These are phyloP conservation scores for Chrysotoxum bicinctum DNA, from an alignment of 2,888 invertebrate species.

Conservation along the genomic window DNA sequence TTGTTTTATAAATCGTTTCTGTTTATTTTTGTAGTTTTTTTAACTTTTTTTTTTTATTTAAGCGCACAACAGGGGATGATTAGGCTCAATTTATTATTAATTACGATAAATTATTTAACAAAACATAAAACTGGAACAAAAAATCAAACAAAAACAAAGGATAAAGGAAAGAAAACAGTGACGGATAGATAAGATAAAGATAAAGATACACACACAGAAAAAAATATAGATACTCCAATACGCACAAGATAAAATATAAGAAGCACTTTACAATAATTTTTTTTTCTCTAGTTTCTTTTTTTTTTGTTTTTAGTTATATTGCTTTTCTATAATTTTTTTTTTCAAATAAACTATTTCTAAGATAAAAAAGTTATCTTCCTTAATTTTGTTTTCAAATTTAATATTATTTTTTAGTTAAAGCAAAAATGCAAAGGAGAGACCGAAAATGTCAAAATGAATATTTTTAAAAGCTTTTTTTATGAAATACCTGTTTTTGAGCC, in stretches of 20 bases:
- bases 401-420: slow-evolving; percentile 27
- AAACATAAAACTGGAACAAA: slow-evolving; percentile 30
- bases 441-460: slow-evolving; percentile 68
- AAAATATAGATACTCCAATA: slow-evolving; percentile 50
- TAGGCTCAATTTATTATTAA: slow-evolving; percentile 54
- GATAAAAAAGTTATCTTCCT: slow-evolving; percentile 58
- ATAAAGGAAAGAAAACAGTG: slow-evolving; percentile 26
- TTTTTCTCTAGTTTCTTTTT: slow-evolving; percentile 41
- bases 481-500: slow-evolving; percentile 96
- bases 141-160: slow-evolving; percentile 5
- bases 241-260: slow-evolving; percentile 59
- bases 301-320: slow-evolving; percentile 32
- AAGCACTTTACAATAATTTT: slow-evolving; percentile 72
- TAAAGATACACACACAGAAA: slow-evolving; percentile 57
- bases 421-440: slow-evolving; percentile 67
- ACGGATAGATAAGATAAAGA: too few species aligned
- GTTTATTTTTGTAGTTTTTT: slow-evolving; percentile 15
- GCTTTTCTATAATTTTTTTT: slow-evolving; percentile 32
- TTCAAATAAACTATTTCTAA: slow-evolving; percentile 46
- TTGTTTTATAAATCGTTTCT: slow-evolving; percentile 44
- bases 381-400: slow-evolving; percentile 32
- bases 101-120: slow-evolving; percentile 44
- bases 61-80: slow-evolving; percentile 55
- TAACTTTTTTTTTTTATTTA: slow-evolving; percentile 1
- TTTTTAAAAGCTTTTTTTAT: slow-evolving; percentile 45